Evolutionary conservation across 2,888 invertebrate species (phyloP).

Genomic region (Phania funesta): DNA sequence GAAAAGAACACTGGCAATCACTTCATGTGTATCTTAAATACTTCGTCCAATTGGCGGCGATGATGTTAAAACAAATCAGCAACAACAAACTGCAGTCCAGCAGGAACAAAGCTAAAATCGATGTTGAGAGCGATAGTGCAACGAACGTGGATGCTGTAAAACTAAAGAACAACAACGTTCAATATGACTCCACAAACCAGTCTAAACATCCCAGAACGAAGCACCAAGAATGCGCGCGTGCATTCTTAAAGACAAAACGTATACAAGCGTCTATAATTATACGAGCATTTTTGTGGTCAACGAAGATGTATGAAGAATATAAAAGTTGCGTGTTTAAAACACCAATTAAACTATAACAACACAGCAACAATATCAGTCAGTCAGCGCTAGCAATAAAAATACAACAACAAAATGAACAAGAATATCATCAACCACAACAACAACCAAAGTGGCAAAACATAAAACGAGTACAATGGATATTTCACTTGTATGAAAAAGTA

Average conservation of each 20-base stretch:
- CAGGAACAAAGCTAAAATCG: neutral
- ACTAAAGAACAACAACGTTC: neutral
- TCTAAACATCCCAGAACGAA: slow-evolving; percentile 10
- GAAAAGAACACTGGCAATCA: neutral
- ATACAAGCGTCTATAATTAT: slow-evolving; percentile 51
- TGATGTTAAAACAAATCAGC: neutral
- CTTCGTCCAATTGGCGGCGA: slow-evolving; percentile 38
- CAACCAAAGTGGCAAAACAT: slow-evolving; percentile 39
- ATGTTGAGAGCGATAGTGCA: slow-evolving; percentile 28
- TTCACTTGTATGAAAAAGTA: neutral
- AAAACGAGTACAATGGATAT: neutral
- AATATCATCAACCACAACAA: neutral
- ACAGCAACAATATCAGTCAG: neutral
- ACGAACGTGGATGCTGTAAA: slow-evolving; percentile 20
- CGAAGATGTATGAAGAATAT: slow-evolving; percentile 15
- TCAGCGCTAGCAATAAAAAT: slow-evolving; percentile 9
- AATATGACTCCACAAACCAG: slow-evolving; percentile 28
- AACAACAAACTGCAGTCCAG: neutral
- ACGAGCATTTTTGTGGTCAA: slow-evolving; percentile 39
- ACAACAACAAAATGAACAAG: slow-evolving; percentile 7
- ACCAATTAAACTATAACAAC: slow-evolving; percentile 49
- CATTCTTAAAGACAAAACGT: slow-evolving; percentile 16
- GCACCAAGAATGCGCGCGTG: neutral
- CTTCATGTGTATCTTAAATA: slow-evolving; percentile 1
- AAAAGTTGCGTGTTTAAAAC: slow-evolving; percentile 46